phyloP scores from a whole-genome alignment of 2,113 vertebrate genomes.

The Odocoileus hemionus region DNA sequence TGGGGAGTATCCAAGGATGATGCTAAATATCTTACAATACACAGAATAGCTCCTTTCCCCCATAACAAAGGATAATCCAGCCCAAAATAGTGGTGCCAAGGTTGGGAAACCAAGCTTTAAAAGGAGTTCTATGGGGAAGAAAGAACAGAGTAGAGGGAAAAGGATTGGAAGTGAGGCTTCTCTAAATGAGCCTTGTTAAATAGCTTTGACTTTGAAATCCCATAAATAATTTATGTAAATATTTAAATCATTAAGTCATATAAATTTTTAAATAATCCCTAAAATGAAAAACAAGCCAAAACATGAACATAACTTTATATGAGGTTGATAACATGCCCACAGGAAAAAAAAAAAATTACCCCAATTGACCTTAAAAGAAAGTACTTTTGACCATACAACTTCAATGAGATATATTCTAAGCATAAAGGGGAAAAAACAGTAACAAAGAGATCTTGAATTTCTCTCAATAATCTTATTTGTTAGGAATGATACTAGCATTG shows the following conservation, averaged over 20 bases:
- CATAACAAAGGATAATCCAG: not conserved
- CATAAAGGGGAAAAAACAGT: not conserved
- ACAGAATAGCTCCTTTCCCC: not conserved
- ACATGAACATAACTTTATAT: not conserved
- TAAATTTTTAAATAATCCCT: conserved; percentile 41
- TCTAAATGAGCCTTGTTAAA: not conserved
- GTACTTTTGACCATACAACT: not conserved
- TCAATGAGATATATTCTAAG: not conserved
- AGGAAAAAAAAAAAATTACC: not conserved
- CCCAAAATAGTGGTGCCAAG: not conserved
- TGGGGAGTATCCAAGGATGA: not conserved
- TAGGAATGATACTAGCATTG: not conserved
- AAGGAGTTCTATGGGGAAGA: not conserved
- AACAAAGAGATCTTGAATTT: not conserved
- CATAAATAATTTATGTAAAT: conserved; percentile 44
- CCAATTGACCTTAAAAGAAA: not conserved
- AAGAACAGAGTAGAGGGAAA: not conserved
- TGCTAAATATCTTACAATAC: not conserved
- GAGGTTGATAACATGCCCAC: not conserved
- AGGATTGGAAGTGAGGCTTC: conserved; percentile 11
- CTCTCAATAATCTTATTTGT: not conserved
- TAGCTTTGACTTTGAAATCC: conserved; percentile 35
- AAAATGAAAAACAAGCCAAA: conserved; percentile 50
- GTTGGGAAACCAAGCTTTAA: not conserved
- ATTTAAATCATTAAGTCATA: conserved; percentile 48